These are phyloP conservation scores for Osmoderma eremita DNA, from an alignment of 2,888 invertebrate genomes.

Conservation along the genomic window DNA sequence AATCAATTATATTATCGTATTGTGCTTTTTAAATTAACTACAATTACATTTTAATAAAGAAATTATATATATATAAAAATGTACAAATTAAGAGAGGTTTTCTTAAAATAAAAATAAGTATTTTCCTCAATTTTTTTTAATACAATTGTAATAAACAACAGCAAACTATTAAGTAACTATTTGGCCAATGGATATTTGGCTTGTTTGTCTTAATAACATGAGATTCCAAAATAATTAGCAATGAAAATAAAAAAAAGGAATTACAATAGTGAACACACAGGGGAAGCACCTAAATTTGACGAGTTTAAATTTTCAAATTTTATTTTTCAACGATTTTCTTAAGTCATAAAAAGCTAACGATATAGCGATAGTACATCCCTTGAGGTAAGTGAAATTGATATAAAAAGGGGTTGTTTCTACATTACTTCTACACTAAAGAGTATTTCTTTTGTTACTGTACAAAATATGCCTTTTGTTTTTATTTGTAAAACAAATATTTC, in stretches of 20 bases:
- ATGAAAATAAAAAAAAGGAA: slow-evolving; percentile 1
- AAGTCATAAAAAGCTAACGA: not conserved
- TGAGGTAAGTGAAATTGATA: slow-evolving; percentile 2
- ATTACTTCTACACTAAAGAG: too few species aligned
- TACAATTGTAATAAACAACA: slow-evolving; percentile 8
- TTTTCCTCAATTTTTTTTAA: slow-evolving; percentile 13
- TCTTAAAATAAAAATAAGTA: slow-evolving; percentile 17
- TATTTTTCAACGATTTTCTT: not conserved
- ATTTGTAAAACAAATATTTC: too few species aligned
- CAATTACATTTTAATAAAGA: not conserved
- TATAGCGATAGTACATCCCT: not conserved
- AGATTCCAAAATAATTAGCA: not conserved
- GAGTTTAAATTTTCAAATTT: slow-evolving; percentile 5
- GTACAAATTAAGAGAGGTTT: not conserved
- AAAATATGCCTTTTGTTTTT: too few species aligned
- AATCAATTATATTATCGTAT: slow-evolving; percentile 2
- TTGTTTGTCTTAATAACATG: not conserved
- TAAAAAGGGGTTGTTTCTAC: slow-evolving; percentile 1
- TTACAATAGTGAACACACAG: slow-evolving; percentile 24
- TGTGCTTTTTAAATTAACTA: slow-evolving; percentile 13
- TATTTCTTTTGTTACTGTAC: too few species aligned
- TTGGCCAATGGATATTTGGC: not conserved
- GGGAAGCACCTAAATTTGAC: slow-evolving; percentile 8
- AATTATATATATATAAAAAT: not conserved
- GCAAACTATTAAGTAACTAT: slow-evolving; percentile 3